Percentiles rank a stretch among this genome's conserved stretches.
Conservation (phyloP, 2,113 vertebrate genomes). For the Actenoides hombroni region DNA sequence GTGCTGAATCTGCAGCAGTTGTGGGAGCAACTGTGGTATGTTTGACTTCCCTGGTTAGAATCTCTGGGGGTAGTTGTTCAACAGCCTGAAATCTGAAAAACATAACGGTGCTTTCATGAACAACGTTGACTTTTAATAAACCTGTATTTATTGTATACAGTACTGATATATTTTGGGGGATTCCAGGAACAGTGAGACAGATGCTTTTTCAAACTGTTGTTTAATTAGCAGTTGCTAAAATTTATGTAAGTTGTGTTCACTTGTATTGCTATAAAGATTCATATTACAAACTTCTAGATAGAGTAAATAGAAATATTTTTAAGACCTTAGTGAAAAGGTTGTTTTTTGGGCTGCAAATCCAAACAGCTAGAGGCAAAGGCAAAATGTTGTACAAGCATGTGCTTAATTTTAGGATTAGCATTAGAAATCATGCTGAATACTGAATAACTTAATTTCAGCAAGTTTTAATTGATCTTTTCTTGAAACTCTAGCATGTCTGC, state of each 20-base stretch:
- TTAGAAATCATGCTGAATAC: neutral
- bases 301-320: neutral
- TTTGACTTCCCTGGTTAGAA: neutral
- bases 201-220: neutral
- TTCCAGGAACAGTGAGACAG: neutral
- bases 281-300: neutral
- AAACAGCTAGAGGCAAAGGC: conserved; percentile 20
- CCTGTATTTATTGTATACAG: neutral
- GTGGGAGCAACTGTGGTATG: neutral
- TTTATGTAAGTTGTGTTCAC: neutral
- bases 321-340: neutral
- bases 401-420: neutral
- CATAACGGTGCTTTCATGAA: neutral
- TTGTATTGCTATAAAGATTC: conserved; percentile 3
- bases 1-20: neutral
- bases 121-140: neutral
- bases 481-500: neutral
- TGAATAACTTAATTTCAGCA: conserved; percentile 3
- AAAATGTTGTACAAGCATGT: conserved; percentile 10
- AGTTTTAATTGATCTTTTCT: neutral
- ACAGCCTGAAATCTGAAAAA: neutral
- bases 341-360: neutral
- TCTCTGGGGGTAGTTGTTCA: neutral
- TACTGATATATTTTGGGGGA: neutral
- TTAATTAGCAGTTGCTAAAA: neutral